Evolutionary conservation across 2,797 vertebrate species (phyloP), one percentile per base, ranked within the genome.

Genomic region (Acropternis orthonyx): DNA sequence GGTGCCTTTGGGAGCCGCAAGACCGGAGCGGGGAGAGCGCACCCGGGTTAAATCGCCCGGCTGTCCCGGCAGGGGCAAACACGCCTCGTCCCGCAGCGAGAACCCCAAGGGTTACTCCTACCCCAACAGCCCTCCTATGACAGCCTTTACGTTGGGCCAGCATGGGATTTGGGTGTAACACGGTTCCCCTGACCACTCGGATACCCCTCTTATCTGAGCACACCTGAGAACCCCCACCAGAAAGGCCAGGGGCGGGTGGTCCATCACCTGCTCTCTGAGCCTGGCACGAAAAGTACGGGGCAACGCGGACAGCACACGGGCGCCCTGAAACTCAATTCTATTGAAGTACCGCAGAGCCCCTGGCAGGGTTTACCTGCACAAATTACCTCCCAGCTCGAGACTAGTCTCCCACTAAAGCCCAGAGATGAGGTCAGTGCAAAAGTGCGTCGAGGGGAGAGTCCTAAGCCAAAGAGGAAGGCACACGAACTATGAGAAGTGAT

Each of bases 21-120:
- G 14, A 1, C 39, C 11, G 12, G 41, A 55, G 32, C 6, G 19
- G 13, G 48, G 48, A n/a, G 10, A 82, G 43, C 1, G 22, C 5
- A 2, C 0, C 9, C 2, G 23, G 51, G 27, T 22, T 22, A 3
- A 17, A n/a, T 4, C 18, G 1, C 19, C 37, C 34, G 12, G 12
- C 12, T 12, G 7, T 1, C 37, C 21, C n/a, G 3, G 8, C 27
- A 28, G 37, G 20, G 43, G 22, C 14, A 32, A 59, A 34, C 0
- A 3, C 18, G 14, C 24, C 16, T 21, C 30, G 3, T 43, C 12
- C 8, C 22, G 41, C 67, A 7, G 1, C 13, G 15, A 21, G 22
- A 32, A 34, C 16, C 28, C 43, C 68, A 17, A 32, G n/a, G 16
- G 48, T 84, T 34, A 6, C 44, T 66, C 41, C 27, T 18, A 10